Base-by-base conservation (phyloP, 2,113 vertebrate genomes). In the Oenanthe melanoleuca region DNA sequence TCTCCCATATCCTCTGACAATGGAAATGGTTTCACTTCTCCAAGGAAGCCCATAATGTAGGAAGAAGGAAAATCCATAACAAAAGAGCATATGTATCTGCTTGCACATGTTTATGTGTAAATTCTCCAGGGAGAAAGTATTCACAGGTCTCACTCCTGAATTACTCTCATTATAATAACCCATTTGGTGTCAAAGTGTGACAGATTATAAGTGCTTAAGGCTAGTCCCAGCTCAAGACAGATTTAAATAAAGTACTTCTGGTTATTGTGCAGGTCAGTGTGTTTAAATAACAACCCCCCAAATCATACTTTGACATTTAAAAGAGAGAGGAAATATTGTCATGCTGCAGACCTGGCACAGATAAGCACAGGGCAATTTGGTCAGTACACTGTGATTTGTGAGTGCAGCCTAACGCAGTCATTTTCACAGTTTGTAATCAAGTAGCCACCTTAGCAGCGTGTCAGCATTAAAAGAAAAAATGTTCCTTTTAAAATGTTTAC, bases 221-320 rank as follows among this genome's bases (percentile, higher is more conserved):
- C 96, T 89, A 86, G 88, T 92, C 92, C 47, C 82, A 75, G 42
- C 95, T 92, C 65, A 86, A 97, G 91, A 93, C 86, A 79, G 55
- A 85, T 95, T 96, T 94, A 96, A 95, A 93, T 95, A 66, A 96
- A 80, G 94, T 96, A 93, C 93, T 92, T 95, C 85, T 96, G 88
- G 93, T 91, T 96, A 79, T 95, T 94, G 93, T 97, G 87, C 87
- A 89, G 97, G 95, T 95, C 95, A 86, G 63, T 83, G 33, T 95
- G 95, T 95, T 96, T 97, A 97, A 90, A 93, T 96, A 91, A 91
- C 94, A 96, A 80, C 80, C 88, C 81, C 72, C 74, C 96, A 89
- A 78, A 86, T 94, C 95, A 90, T 82, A 84, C 88, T 94, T 91
- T 87, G 94, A 94, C 94, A 85, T 96, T 96, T 95, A 94, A 96